Base-by-base conservation (phyloP, 2,797 vertebrate genomes). In the Enteromius anoplus region DNA sequence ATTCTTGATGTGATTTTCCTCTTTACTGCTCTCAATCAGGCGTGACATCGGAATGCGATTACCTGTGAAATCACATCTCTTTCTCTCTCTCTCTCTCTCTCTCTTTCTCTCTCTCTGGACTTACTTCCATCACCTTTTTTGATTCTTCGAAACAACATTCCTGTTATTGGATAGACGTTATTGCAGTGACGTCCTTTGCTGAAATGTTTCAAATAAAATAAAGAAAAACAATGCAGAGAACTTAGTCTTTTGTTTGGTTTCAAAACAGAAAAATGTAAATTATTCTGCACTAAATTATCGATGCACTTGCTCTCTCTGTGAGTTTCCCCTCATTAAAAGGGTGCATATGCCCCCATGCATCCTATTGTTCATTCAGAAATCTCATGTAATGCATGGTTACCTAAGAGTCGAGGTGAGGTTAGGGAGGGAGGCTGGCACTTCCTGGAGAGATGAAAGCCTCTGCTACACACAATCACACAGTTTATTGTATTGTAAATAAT, bases 401-500 rank as follows among this genome's bases (percentile, higher is more conserved):
- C 81, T 47, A 26, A 69, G 72, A 71, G 65, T 53, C 11, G 26
- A 72, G 66, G 55, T 81, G 47, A 45, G 70, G 21, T 78, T 69
- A 80, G 76, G 37, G 26, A 84, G 73, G 26, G 73, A 68, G 21
- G 66, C 6, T 21, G 32, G 40, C 26, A 60, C 40, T 40, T 71
- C 80, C 73, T 66, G 49, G 42, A 70, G 84, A 83, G 82, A 90
- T 85, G 84, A 86, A 87, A 87, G 84, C 82, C 76, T 72, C 58
- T 84, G 55, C 69, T 85, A 68, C 78, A 75, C 79, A 69, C 80
- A 81, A 85, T 90, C 86, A 83, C 60, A 70, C 51, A 58, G 70
- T 83, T 88, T 82, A 87, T 85, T 89, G 79, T 85, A 84, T 84
- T 89, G 76, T 87, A 87, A 91, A 86, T 87, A 88, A 89, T 86